A percentile compares a stretch with the other conserved stretches of the same genome.
Evolutionary conservation across 2,888 invertebrate species (phyloP).

Genomic region (Melipona bicolor): DNA sequence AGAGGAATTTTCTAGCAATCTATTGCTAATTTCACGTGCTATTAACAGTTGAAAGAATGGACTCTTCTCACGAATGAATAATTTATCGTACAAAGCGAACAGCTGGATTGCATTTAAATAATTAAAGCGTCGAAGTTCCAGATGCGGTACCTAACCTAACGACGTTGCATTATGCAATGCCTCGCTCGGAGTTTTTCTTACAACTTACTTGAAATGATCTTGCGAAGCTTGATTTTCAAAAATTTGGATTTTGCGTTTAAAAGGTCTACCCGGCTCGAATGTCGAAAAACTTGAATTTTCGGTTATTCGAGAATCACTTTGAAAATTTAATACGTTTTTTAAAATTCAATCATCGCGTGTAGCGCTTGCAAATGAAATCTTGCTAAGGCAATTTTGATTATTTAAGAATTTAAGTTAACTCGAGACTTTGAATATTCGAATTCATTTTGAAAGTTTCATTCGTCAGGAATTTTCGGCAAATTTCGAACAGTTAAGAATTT

Average conservation of each 20-base stretch:
- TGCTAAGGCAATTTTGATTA: too few species aligned
- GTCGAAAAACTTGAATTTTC: too few species aligned
- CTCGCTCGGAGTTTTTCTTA: not conserved
- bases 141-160: not conserved
- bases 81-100: slow-evolving; percentile 48
- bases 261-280: too few species aligned
- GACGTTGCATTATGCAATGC: slow-evolving; percentile 2
- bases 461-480: too few species aligned
- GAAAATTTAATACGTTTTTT: too few species aligned
- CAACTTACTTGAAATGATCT: not conserved
- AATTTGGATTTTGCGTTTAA: not conserved
- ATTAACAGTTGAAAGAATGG: slow-evolving; percentile 16
- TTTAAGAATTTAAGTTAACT: too few species aligned
- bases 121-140: slow-evolving; percentile 39
- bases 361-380: too few species aligned
- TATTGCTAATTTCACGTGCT: not conserved
- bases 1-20: not conserved
- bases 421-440: too few species aligned
- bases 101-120: slow-evolving; percentile 62
- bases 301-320: too few species aligned
- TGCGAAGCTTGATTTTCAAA: not conserved
- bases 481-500: not conserved
- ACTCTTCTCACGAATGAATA: slow-evolving; percentile 41
- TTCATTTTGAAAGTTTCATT: too few species aligned
- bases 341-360: too few species aligned